Evolutionary conservation across 1,140 invertebrate species (phyloP).

Genomic region (Neuroterus valhalla): DNA sequence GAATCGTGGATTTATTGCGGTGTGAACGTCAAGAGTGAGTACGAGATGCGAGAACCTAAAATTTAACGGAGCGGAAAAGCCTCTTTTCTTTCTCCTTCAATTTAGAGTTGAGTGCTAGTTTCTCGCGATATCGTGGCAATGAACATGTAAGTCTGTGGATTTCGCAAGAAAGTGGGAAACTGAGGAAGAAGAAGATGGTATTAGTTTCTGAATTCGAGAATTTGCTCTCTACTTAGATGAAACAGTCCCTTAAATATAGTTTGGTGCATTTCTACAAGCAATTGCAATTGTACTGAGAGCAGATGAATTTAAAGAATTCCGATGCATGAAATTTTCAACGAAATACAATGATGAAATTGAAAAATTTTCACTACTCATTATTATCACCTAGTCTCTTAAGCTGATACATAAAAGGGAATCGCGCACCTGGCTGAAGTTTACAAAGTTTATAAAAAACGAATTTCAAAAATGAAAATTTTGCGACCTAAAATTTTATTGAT

Average conservation of each 20-base stretch:
- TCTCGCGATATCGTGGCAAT: conserved; percentile 40
- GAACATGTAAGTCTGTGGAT: conserved; percentile 48
- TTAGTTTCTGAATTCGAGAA: conserved; percentile 15
- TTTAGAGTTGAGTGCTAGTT: conserved; percentile 50
- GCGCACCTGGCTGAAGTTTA: too few relatives aligned
- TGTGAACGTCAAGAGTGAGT: conserved; percentile 56
- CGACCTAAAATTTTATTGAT: too few relatives aligned
- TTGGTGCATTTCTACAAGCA: not conserved
- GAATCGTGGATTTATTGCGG: conserved; percentile 54
- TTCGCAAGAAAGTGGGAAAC: conserved; percentile 38
- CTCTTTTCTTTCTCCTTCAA: conserved; percentile 57
- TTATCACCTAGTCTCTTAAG: too few relatives aligned
- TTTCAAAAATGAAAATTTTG: too few relatives aligned
- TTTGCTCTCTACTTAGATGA: not conserved
- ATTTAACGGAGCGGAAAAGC: conserved; percentile 59
- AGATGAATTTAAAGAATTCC: too few relatives aligned
- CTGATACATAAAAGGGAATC: too few relatives aligned
- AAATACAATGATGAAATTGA: too few relatives aligned
- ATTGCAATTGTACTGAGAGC: too few relatives aligned
- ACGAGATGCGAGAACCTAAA: conserved; percentile 55
- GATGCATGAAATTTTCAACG: too few relatives aligned
- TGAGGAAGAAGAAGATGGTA: conserved; percentile 16
- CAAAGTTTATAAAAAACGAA: too few relatives aligned
- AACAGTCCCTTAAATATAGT: conserved; percentile 13
- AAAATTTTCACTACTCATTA: too few relatives aligned